phyloP scores from a whole-genome alignment of 2,888 invertebrate species.

The Zaprionus lineosus region DNA sequence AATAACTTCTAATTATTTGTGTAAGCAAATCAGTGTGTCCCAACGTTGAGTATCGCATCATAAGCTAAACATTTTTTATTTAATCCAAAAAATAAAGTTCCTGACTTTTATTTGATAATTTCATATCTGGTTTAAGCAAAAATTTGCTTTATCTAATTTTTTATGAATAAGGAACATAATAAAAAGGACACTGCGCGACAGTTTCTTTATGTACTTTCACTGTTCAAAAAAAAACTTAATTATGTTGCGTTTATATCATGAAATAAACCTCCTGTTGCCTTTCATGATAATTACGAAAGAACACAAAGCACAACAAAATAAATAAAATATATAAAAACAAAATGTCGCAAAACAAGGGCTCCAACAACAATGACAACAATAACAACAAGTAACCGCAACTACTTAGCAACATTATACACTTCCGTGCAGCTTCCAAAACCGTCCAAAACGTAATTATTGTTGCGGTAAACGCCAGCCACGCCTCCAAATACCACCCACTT shows the following conservation, averaged over 20 bases:
- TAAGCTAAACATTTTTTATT: no score
- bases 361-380: constrained; percentile 22
- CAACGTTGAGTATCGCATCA: no score
- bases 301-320: constrained; percentile 37
- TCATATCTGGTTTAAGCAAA: neutral
- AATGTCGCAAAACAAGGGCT: constrained; percentile 32
- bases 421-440: constrained; percentile 67
- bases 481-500: constrained; percentile 11
- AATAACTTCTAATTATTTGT: no score
- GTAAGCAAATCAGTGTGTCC: no score
- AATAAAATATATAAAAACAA: neutral
- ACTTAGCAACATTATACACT: constrained; percentile 78
- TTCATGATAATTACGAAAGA: constrained; percentile 64
- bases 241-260: constrained; percentile 64
- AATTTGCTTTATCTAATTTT: constrained; percentile 30
- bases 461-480: constrained; percentile 62
- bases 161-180: constrained; percentile 1
- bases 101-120: constrained; percentile 15
- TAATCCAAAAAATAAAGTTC: no score
- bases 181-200: constrained; percentile 2
- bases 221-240: constrained; percentile 54
- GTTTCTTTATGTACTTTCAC: constrained; percentile 11
- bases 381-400: constrained; percentile 67
- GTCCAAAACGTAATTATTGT: constrained; percentile 74
- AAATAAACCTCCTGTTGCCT: constrained; percentile 78